phyloP scores from a whole-genome alignment of 2,113 vertebrate genomes.

The Etia nguti region DNA sequence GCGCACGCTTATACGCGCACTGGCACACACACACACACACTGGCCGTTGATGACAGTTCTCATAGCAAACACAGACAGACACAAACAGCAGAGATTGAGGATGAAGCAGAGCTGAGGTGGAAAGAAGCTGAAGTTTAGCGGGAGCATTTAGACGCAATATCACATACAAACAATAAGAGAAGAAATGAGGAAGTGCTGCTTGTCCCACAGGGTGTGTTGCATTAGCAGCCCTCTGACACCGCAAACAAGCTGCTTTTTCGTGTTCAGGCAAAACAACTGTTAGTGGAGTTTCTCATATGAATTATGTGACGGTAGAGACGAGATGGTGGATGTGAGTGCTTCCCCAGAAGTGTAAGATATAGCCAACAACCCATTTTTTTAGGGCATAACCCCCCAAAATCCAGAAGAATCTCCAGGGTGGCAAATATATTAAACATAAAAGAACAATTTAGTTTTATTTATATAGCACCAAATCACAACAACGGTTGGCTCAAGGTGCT shows the following conservation, averaged over 20 bases:
- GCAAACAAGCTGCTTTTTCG: not conserved
- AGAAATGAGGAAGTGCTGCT: conserved; percentile 17
- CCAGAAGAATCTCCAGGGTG: not conserved
- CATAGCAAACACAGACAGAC: not conserved
- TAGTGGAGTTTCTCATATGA: not conserved
- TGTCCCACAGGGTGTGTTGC: not conserved
- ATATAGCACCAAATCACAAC: not conserved
- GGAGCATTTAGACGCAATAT: not conserved
- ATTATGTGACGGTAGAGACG: not conserved
- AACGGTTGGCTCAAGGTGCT: not conserved
- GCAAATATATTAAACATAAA: not conserved
- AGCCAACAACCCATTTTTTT: not conserved
- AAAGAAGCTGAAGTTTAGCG: conserved; percentile 53
- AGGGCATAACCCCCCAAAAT: not conserved
- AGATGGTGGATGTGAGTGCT: not conserved
- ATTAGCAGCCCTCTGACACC: not conserved
- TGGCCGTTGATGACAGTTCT: conserved; percentile 71
- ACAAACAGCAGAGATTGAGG: not conserved
- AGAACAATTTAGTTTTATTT: not conserved
- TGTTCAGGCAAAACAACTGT: not conserved
- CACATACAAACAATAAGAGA: not conserved
- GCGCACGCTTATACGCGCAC: not conserved
- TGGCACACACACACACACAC: not conserved
- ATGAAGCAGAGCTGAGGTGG: conserved; percentile 51
- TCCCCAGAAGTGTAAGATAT: not conserved